Percentiles rank a stretch among this genome's conserved stretches.
These are phyloP conservation scores for Triplophysa bombifrons DNA, from an alignment of 2,797 vertebrate genomes.

Conservation along the genomic window DNA sequence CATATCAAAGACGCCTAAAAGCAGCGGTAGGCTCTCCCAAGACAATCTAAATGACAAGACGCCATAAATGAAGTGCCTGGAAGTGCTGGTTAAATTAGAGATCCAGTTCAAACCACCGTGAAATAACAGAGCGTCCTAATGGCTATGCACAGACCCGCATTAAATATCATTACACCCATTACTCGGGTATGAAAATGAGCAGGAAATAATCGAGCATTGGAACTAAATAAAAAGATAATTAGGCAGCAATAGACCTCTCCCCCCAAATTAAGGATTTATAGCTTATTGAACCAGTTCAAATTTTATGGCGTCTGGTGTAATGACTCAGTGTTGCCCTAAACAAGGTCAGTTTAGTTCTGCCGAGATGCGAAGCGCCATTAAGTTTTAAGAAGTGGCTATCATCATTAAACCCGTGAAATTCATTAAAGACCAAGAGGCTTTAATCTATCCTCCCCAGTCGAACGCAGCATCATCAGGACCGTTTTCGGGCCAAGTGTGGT, in stretches of 20 bases:
- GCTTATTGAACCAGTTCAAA: slow-evolving; percentile 70
- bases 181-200: slow-evolving; percentile 50
- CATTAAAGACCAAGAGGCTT: slow-evolving; percentile 69
- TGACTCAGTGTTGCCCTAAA: slow-evolving; percentile 74
- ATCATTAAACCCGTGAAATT: slow-evolving; percentile 73
- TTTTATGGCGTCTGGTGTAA: slow-evolving; percentile 66
- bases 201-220: slow-evolving; percentile 51
- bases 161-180: slow-evolving; percentile 46
- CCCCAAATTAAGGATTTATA: slow-evolving; percentile 63
- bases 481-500: not conserved
- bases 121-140: slow-evolving; percentile 18
- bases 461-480: slow-evolving; percentile 64
- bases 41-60: slow-evolving; percentile 26
- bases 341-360: slow-evolving; percentile 76
- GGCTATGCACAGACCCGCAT: slow-evolving; percentile 11
- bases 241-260: slow-evolving; percentile 57
- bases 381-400: slow-evolving; percentile 70
- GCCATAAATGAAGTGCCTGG: not conserved
- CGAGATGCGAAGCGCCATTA: slow-evolving; percentile 75
- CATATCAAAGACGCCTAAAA: slow-evolving; percentile 47
- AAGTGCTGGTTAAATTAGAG: not conserved
- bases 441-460: slow-evolving; percentile 57
- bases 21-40: slow-evolving; percentile 14
- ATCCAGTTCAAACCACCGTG: not conserved
- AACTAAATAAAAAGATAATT: slow-evolving; percentile 55